Conservation (phyloP, 2,888 invertebrate species). For the Ichneumon xanthorius region DNA sequence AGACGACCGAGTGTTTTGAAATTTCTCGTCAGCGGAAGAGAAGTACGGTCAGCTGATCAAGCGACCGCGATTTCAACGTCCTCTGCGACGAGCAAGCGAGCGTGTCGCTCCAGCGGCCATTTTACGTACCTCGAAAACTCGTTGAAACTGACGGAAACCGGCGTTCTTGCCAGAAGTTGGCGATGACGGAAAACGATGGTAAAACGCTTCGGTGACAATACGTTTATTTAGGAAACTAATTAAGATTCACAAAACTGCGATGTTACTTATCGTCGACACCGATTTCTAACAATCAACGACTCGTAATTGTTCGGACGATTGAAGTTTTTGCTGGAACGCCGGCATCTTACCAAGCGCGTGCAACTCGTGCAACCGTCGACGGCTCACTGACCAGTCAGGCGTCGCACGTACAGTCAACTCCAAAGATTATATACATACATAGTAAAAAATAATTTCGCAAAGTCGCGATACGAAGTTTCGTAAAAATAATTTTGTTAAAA, state of each 20-base stretch:
- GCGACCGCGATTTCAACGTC: neutral
- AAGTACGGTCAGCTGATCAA: conserved; percentile 10
- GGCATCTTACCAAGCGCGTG: neutral
- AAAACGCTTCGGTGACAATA: neutral
- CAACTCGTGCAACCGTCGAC: neutral
- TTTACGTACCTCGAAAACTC: neutral
- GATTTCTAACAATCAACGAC: neutral
- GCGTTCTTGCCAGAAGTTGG: neutral
- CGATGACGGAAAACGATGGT: neutral
- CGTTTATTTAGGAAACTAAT: neutral
- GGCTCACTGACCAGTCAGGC: neutral
- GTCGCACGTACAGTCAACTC: neutral
- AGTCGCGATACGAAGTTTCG: too few relatives aligned
- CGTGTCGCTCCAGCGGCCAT: neutral
- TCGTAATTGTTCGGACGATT: neutral
- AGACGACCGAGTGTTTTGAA: neutral
- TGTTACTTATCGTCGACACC: neutral
- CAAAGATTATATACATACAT: neutral
- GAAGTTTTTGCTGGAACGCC: neutral
- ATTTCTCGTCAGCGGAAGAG: conserved; percentile 7
- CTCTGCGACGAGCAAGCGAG: neutral
- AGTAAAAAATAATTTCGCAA: too few relatives aligned
- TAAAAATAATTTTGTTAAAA: too few relatives aligned
- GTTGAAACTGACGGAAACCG: neutral
- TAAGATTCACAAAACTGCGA: neutral